Base-by-base conservation (phyloP, 2,797 vertebrate genomes). In the Schizothorax lantsangensis region DNA sequence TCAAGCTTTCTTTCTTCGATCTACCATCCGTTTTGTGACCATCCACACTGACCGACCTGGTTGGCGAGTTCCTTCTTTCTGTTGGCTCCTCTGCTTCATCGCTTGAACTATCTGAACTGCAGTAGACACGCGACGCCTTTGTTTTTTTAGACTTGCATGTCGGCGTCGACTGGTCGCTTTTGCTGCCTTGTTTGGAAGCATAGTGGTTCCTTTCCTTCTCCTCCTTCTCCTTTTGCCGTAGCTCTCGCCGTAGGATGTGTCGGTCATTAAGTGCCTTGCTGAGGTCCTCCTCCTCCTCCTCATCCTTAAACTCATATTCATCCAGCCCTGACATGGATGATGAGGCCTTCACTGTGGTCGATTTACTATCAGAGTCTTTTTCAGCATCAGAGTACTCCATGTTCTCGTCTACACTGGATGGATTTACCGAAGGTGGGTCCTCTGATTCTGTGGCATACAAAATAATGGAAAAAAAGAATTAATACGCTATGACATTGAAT, bases 241-340 rank as follows among this genome's bases (percentile, higher is more conserved):
- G 88, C 8, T 99, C 98, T 91, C 97, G 96, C 90, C 97, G 95
- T 86, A 98, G 96, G 91, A 99, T 95, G 91, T 97, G 97, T 74
- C 97, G 95, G 74, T 98, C 97, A n/a, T 98, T 98, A 1, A 98
- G 92, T 89, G 96, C 97, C 94, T 98, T 99, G 92, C 96, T 97
- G 49, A 98, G 93, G 93, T 98, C 97, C 82, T 96, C 94, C 90
- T 96, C 96, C 26, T 97, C 97, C 45, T 96, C 95, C 83, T 99
- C 98, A 6, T 99, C 98, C 93, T 99, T 99, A 93, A 99, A 99
- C 91, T 99, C 98, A 11, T 99, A 99, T 87, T 99, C 98, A 91
- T 99, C 98, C 90, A 99, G 93, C 69, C 97, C 97, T 33, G 96
- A 96, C 77, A 93, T 81, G 12, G 97, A 95, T 74, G 96, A 96